These are phyloP conservation scores for Steatornis caripensis DNA, from an alignment of 2,113 vertebrate genomes.

Conservation along the genomic window DNA sequence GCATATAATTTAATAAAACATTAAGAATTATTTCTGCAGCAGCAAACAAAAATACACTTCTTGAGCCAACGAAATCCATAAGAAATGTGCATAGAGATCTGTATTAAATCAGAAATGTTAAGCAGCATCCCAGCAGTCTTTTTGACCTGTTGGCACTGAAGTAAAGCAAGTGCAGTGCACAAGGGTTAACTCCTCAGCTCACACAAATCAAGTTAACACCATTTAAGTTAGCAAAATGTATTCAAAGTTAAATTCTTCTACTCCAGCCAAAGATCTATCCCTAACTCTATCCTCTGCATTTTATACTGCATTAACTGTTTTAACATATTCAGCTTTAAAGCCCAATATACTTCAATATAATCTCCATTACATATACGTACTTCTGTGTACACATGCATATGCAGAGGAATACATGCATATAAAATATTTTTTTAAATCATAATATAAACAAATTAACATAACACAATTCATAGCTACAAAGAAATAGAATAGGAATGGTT, in stretches of 20 bases:
- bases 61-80: neutral
- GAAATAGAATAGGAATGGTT: neutral
- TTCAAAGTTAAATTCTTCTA: conserved; percentile 63
- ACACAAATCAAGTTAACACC: conserved; percentile 61
- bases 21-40: neutral
- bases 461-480: neutral
- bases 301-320: conserved; percentile 49
- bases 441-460: conserved; percentile 58
- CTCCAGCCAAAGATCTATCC: conserved; percentile 62
- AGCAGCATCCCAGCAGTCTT: neutral
- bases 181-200: conserved; percentile 54
- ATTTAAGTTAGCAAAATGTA: conserved; percentile 56
- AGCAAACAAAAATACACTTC: neutral
- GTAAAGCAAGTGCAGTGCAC: neutral
- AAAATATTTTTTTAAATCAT: conserved; percentile 25
- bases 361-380: neutral
- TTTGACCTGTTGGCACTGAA: neutral
- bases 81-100: neutral
- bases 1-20: neutral
- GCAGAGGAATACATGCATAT: conserved; percentile 36
- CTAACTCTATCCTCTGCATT: conserved; percentile 46
- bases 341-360: conserved; percentile 32
- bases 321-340: conserved; percentile 52
- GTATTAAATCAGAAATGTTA: neutral
- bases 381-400: conserved; percentile 38